Conservation (phyloP, 2,888 invertebrate genomes). For the Artemia sinica region DNA sequence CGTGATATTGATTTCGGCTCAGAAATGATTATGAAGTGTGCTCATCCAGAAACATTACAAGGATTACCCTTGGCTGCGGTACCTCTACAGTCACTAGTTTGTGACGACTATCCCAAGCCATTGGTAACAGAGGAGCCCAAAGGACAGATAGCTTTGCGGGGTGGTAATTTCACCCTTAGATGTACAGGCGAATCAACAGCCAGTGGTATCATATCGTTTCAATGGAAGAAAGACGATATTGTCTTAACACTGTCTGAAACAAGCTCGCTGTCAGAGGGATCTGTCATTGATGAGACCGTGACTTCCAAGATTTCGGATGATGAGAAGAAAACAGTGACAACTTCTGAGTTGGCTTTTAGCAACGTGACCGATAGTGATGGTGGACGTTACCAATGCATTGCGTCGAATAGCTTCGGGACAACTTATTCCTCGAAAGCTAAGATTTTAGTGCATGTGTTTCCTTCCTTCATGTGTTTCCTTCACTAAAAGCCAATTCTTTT, state of each 20-base stretch:
- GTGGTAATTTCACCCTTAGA: constrained; percentile 59
- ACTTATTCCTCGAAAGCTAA: constrained; percentile 71
- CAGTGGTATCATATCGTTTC: constrained; percentile 53
- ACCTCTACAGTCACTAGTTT: constrained; percentile 35
- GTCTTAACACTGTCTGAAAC: constrained; percentile 30
- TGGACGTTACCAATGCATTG: constrained; percentile 82
- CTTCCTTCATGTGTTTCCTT: too few relatives aligned
- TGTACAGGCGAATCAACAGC: constrained; percentile 67
- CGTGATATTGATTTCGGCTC: constrained; percentile 27
- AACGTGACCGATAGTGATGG: constrained; percentile 62
- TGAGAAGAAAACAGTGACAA: constrained; percentile 26
- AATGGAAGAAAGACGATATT: constrained; percentile 73
- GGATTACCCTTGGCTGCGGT: constrained; percentile 50
- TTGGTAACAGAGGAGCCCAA: constrained; percentile 61
- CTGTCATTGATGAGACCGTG: constrained; percentile 19
- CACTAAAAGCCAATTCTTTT: too few relatives aligned
- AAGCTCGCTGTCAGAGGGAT: constrained; percentile 11
- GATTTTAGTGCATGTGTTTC: constrained; percentile 67
- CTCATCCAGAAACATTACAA: constrained; percentile 57
- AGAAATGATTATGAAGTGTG: constrained; percentile 40
- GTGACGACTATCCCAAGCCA: constrained; percentile 60
- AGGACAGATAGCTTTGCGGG: constrained; percentile 65
- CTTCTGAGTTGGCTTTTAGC: constrained; percentile 52
- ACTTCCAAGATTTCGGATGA: constrained; percentile 18
- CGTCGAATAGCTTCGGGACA: constrained; percentile 69